Base-by-base conservation (phyloP, 2,797 vertebrate species). In the Vireo griseus region DNA sequence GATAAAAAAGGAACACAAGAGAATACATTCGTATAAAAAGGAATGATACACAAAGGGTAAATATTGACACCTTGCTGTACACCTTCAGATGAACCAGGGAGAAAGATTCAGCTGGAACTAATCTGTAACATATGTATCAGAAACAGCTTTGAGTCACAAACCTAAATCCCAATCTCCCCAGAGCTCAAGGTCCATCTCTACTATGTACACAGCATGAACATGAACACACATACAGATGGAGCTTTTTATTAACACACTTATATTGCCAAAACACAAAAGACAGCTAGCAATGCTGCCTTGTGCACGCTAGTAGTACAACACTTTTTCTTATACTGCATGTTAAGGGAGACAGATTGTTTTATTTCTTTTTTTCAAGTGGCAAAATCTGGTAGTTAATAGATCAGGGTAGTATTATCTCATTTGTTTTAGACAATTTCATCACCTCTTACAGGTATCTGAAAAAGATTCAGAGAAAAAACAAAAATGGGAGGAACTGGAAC, bases 21-120 rank as follows among this genome's bases (percentile, higher is more conserved):
- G 78, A 93, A 94, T 96, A 97, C 97, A 97, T 97, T 97, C 96
- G 8, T 95, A 95, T 90, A 90, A 96, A 97, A 96, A 94, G 91
- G 87, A 96, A 90, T 37, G 76, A 85, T 95, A 94, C 92, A 95
- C 86, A 81, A 78, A 91, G 69, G 92, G 92, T 92, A 92, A 93
- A 83, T 92, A 92, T 2, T 7, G 25, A 93, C 81, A 88, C 69
- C 78, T 66, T 81, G 80, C 85, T 18, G 2, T 88, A 75, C 52
- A 51, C 24, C 73, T 68, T 75, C 35, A 37, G 61, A 91, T 63
- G 90, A 92, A 84, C 67, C 71, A 80, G 74, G 84, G 28, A 63
- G 44, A 92, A 62, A 82, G 37, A 93, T 40, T 81, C 73, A 47
- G 83, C 28, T 37, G 22, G 40, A 92, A 81, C 59, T 69, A 11